A percentile compares a stretch with the other conserved stretches of the same genome.
These are phyloP conservation scores for Coenobita brevimanus DNA, from an alignment of 1,140 invertebrate species.

Conservation along the genomic window DNA sequence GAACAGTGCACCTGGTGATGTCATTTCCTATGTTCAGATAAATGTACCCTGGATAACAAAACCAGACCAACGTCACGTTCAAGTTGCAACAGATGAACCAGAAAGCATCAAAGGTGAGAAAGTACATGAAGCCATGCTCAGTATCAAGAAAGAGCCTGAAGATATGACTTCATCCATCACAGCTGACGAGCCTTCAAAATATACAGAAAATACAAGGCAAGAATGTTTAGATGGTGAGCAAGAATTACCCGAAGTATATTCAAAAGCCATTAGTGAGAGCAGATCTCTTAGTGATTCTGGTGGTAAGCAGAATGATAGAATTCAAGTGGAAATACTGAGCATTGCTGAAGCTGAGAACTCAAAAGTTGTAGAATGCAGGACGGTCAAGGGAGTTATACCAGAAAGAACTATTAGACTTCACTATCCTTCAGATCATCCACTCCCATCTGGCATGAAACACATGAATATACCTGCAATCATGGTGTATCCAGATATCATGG, in stretches of 20 bases:
- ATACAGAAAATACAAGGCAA: neutral
- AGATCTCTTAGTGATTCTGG: too few species aligned
- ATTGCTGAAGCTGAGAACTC: constrained; percentile 15
- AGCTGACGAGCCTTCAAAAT: neutral
- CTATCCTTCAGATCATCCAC: constrained; percentile 23
- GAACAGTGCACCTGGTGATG: constrained; percentile 18
- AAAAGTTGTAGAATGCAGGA: constrained; percentile 34
- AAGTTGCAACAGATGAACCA: constrained; percentile 18
- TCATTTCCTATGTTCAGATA: constrained; percentile 38
- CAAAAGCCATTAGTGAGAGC: too few species aligned
- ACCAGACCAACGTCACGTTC: constrained; percentile 2
- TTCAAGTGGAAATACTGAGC: constrained; percentile 45
- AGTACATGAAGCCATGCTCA: neutral
- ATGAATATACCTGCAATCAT: constrained; percentile 30
- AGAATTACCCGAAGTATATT: too few species aligned
- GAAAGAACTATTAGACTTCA: constrained; percentile 31
- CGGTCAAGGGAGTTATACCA: constrained; percentile 21
- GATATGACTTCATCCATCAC: neutral
- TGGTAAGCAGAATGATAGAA: constrained; percentile 8
- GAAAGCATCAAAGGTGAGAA: neutral
- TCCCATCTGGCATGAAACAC: constrained; percentile 30
- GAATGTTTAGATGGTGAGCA: too few species aligned
- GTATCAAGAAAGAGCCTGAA: neutral
- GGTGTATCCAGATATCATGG: constrained; percentile 31
- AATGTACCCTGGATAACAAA: constrained; percentile 11